Base-by-base conservation (phyloP, 2,888 invertebrate species). In the Sarcophaga caerulescens region DNA sequence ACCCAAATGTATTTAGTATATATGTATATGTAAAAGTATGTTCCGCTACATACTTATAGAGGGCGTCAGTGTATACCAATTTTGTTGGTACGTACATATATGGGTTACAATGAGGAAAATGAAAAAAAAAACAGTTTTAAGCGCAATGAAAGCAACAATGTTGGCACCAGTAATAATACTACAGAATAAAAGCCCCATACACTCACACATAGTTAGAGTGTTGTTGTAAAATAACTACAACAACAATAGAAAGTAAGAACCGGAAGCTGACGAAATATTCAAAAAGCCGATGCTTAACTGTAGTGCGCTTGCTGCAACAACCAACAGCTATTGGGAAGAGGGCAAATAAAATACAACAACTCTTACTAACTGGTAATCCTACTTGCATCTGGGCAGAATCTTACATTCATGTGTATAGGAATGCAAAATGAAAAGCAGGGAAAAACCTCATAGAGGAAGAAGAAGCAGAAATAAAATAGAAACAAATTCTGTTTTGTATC, bases 181-280 rank as follows among this genome's bases (percentile, higher is more conserved):
- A 79, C 52, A 59, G 47, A 70, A 73, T 44, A 78, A 17, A 14
- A 19, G 8, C 44, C 44, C 23, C 21, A 10, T 60, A 44, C n/a
- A 71, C 21, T 69, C 69, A 80, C 66, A 79, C 65, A 44, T 66
- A 47, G 52, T 12, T 68, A 70, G 45, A 14, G 3, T 12, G 12
- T 52, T 52, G 23, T 79, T 59, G 71, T 35, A 78, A 17, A 73
- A 69, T 25, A 65, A 14, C n/a, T 23, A 44, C 60, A 87, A 68
- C 60, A 47, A 19, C 23, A 75, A 65, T 52, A 52, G 4, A 4
- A 17, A 52, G 17, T 19, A 80, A 70, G 85, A 81, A 74, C 89
- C 91, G 91, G 91, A 91, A 91, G 90, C 90, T 91, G 90, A 91
- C 91, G 91, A 91, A 91, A 90, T 91, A 91, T 89, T 90, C 70